Evolutionary conservation across 1,140 invertebrate species (phyloP).

Genomic region (Drosophila punjabiensis): DNA sequence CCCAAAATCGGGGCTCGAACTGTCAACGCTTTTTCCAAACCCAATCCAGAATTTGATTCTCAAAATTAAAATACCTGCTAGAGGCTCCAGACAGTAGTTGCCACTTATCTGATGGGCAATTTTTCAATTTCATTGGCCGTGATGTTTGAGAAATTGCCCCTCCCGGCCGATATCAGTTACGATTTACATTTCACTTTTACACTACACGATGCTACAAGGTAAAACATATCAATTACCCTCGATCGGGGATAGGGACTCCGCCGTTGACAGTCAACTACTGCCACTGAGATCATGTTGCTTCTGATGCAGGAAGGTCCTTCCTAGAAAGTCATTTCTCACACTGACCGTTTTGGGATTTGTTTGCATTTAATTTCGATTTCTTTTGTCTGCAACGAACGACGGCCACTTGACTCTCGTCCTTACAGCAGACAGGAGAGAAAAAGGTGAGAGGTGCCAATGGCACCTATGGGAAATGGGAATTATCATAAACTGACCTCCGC

Average conservation of each 20-base stretch:
- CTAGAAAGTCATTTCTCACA: slow-evolving; percentile 79
- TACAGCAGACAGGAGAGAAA: slow-evolving; percentile 40
- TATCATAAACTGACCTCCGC: slow-evolving; percentile 72
- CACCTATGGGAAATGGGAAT: slow-evolving; percentile 79
- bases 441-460: slow-evolving; percentile 66
- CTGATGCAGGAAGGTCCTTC: slow-evolving; percentile 53
- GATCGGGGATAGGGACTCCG: slow-evolving; percentile 35
- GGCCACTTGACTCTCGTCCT: slow-evolving; percentile 72
- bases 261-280: slow-evolving; percentile 68
- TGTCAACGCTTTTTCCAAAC: slow-evolving; percentile 51
- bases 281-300: slow-evolving; percentile 19
- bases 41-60: slow-evolving; percentile 40
- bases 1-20: slow-evolving; percentile 25
- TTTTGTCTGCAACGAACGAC: slow-evolving; percentile 27
- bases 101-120: slow-evolving; percentile 73
- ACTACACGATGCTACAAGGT: slow-evolving; percentile 37
- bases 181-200: slow-evolving; percentile 77
- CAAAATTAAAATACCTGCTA: slow-evolving; percentile 15
- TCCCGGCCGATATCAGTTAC: slow-evolving; percentile 68
- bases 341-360: slow-evolving; percentile 72
- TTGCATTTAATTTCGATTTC: slow-evolving; percentile 79
- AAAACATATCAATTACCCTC: slow-evolving; percentile 79
- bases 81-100: slow-evolving; percentile 23
- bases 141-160: slow-evolving; percentile 74
- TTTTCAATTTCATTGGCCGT: slow-evolving; percentile 72